Percentiles rank a stretch among this genome's conserved stretches.
These are phyloP conservation scores for Drosophila mayaguana DNA, from an alignment of 2,888 invertebrate species.

Conservation along the genomic window DNA sequence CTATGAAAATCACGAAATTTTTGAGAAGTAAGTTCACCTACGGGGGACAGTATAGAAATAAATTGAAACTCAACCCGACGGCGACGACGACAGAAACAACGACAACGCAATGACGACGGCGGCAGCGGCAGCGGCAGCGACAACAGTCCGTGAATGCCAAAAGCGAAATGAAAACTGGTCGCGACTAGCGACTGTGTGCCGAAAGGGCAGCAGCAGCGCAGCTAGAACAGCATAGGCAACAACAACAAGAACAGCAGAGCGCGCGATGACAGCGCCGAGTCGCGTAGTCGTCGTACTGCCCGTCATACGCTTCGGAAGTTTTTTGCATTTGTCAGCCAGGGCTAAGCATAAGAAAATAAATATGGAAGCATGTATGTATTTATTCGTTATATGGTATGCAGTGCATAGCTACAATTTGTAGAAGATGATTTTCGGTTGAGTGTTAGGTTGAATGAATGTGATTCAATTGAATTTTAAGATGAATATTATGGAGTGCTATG, in stretches of 20 bases:
- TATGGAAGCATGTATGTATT: neutral
- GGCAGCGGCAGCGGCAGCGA: conserved; percentile 28
- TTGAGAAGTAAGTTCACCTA: conserved; percentile 7
- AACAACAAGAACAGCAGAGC: conserved; percentile 18
- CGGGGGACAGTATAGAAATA: conserved; percentile 23
- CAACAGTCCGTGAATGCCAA: conserved; percentile 65
- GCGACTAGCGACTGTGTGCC: conserved; percentile 57
- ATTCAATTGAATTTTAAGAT: neutral
- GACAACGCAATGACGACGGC: neutral
- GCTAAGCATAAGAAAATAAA: conserved; percentile 21
- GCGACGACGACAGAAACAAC: conserved; percentile 19
- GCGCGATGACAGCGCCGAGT: conserved; percentile 23
- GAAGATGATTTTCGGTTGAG: neutral
- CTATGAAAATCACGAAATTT: conserved; percentile 6
- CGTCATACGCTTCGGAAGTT: conserved; percentile 33
- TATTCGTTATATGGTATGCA: neutral
- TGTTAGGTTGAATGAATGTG: neutral
- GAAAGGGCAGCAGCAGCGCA: conserved; percentile 51
- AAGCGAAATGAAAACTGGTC: conserved; percentile 75
- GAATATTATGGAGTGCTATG: neutral
- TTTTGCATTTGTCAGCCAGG: conserved; percentile 42
- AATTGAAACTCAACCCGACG: conserved; percentile 60
- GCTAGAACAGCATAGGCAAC: conserved; percentile 22
- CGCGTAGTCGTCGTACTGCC: conserved; percentile 35
- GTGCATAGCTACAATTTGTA: neutral